Percentiles rank a stretch among this genome's conserved stretches.
Evolutionary conservation across 2,797 vertebrate genomes (phyloP).

Genomic region (Thripadectes ignobilis): DNA sequence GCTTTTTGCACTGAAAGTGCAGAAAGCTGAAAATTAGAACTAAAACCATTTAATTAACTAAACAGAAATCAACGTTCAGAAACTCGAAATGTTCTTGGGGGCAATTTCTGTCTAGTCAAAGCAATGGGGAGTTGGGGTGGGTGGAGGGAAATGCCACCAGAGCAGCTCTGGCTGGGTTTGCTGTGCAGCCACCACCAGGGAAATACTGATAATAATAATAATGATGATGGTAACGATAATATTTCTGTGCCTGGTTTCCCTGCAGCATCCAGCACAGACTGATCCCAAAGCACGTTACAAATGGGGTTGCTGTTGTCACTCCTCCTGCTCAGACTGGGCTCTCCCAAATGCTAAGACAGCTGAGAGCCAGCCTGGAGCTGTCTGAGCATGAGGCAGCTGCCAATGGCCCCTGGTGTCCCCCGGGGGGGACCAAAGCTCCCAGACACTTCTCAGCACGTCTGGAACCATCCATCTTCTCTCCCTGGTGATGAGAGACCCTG

Average conservation of each 20-base stretch:
- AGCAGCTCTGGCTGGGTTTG: neutral
- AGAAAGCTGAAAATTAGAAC: neutral
- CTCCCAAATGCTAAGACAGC: neutral
- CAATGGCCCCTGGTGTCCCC: neutral
- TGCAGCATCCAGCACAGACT: neutral
- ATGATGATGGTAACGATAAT: neutral
- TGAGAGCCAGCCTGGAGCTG: neutral
- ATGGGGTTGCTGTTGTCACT: slow-evolving; percentile 17
- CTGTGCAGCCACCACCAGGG: neutral
- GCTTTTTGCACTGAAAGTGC: neutral
- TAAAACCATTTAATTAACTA: slow-evolving; percentile 12
- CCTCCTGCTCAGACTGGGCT: neutral
- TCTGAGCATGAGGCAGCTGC: neutral
- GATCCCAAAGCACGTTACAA: neutral
- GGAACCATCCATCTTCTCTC: neutral
- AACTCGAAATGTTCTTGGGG: neutral
- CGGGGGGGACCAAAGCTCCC: neutral
- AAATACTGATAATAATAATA: neutral
- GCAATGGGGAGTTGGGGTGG: slow-evolving; percentile 13
- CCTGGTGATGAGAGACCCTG: neutral
- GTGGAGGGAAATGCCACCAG: slow-evolving; percentile 16
- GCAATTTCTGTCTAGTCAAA: slow-evolving; percentile 18
- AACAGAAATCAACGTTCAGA: neutral
- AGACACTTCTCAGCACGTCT: neutral
- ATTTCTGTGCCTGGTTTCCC: slow-evolving; percentile 43